Evolutionary conservation across 2,888 invertebrate species (phyloP).

Genomic region (Agriopis marginaria): DNA sequence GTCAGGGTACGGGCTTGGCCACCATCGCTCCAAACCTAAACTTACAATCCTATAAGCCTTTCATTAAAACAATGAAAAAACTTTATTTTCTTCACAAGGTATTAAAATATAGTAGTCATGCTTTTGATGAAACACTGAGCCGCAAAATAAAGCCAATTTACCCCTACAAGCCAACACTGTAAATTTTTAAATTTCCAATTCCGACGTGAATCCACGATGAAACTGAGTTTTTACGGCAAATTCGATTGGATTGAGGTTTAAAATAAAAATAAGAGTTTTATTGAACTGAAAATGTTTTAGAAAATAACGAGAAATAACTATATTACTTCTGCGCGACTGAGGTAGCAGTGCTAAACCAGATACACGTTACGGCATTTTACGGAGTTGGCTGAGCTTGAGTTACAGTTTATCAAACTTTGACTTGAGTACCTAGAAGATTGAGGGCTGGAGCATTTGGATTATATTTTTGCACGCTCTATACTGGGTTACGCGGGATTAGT

Average conservation of each 20-base stretch:
- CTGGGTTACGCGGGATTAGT: no score
- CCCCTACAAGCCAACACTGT: conserved; percentile 13
- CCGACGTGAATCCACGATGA: conserved; percentile 7
- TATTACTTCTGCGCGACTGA: background rate
- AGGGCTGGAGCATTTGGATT: no score
- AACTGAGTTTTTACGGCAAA: conserved; percentile 13
- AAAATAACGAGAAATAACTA: background rate
- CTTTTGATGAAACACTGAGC: background rate
- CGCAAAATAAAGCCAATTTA: background rate
- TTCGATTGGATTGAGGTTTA: conserved; percentile 1
- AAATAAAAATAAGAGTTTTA: conserved; percentile 12
- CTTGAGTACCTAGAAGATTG: no score
- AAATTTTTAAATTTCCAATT: conserved; percentile 39
- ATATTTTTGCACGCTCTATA: no score
- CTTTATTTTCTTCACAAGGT: background rate
- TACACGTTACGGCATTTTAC: no score
- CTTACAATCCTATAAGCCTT: no score
- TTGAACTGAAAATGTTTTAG: conserved; percentile 4
- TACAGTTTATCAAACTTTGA: no score
- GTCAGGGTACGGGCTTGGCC: no score
- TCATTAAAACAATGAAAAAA: background rate
- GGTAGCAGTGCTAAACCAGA: background rate
- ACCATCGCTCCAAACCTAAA: no score
- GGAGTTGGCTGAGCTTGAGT: no score
- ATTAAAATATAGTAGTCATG: background rate